These are phyloP conservation scores for Osmerus mordax DNA, from an alignment of 2,113 vertebrate species.

Conservation along the genomic window DNA sequence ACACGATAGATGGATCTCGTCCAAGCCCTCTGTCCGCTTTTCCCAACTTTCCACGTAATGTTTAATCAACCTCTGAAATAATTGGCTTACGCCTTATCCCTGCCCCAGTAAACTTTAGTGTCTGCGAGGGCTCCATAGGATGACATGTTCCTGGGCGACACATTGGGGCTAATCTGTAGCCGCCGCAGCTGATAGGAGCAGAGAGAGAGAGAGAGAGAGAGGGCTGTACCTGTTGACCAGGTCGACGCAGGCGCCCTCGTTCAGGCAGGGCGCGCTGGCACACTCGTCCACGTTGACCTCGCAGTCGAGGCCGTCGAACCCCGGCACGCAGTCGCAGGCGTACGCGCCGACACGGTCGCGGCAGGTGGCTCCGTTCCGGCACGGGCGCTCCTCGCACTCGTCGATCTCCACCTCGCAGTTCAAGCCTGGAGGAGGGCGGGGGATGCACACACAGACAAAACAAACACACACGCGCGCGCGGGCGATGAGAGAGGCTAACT, in stretches of 20 bases:
- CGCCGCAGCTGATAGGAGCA: neutral
- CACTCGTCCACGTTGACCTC: constrained; percentile 88
- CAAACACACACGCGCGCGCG: no score
- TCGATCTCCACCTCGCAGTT: constrained; percentile 89
- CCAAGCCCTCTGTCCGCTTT: constrained; percentile 23
- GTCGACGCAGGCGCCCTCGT: constrained; percentile 78
- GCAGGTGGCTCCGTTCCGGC: constrained; percentile 85
- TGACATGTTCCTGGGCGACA: constrained; percentile 15
- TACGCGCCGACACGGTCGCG: constrained; percentile 80
- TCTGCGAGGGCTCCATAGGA: constrained; percentile 17
- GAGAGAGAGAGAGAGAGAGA: constrained; percentile 8
- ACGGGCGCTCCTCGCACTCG: constrained; percentile 83
- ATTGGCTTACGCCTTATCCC: constrained; percentile 55
- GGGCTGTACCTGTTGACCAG: constrained; percentile 79
- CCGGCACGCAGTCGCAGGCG: constrained; percentile 79
- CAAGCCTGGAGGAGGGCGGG: constrained; percentile 67
- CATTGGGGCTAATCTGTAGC: neutral
- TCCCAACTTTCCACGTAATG: constrained; percentile 29
- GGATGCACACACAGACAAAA: no score
- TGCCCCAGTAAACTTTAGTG: constrained; percentile 41
- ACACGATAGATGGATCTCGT: neutral
- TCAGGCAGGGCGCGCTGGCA: constrained; percentile 79
- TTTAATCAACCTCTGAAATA: constrained; percentile 34
- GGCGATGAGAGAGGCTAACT: no score
- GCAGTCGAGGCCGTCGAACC: constrained; percentile 80